These are phyloP conservation scores for Odontothrips loti DNA, from an alignment of 2,888 invertebrate species.

Conservation along the genomic window DNA sequence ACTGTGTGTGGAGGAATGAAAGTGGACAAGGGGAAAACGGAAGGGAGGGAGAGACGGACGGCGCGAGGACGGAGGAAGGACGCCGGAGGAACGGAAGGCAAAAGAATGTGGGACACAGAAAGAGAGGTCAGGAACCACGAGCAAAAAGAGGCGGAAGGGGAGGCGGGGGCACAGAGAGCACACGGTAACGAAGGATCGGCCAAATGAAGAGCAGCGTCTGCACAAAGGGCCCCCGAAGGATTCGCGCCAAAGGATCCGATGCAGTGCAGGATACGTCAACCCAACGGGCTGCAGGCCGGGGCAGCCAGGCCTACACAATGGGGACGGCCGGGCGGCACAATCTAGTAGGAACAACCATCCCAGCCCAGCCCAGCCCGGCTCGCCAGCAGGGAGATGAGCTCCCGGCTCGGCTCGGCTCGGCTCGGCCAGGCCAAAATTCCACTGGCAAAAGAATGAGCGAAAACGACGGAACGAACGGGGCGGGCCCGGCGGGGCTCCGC, in stretches of 20 bases:
- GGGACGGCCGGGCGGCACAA: not conserved
- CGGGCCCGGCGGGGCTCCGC: not conserved
- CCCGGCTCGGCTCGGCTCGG: not conserved
- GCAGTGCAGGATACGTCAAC: not conserved
- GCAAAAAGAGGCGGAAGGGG: too few species aligned
- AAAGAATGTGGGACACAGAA: not conserved
- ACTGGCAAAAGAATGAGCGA: constrained; percentile 16
- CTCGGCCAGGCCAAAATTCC: not conserved
- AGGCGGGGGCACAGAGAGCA: too few species aligned
- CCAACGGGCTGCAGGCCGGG: not conserved
- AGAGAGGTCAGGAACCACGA: too few species aligned
- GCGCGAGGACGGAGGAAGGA: not conserved
- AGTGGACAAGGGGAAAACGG: not conserved
- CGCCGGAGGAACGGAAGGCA: not conserved
- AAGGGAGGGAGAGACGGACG: not conserved
- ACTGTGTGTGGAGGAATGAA: too few species aligned
- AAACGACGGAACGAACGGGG: not conserved
- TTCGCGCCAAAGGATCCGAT: not conserved
- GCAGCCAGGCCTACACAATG: not conserved
- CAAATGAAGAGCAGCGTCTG: too few species aligned
- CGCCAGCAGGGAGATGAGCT: not conserved
- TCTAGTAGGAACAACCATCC: not conserved
- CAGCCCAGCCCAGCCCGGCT: not conserved
- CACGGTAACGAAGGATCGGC: too few species aligned
- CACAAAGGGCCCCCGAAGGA: too few species aligned